Evolutionary conservation across 2,888 invertebrate genomes (phyloP), one percentile per base, ranked within the genome.

Genomic region (Neocrepidodera transversa): DNA sequence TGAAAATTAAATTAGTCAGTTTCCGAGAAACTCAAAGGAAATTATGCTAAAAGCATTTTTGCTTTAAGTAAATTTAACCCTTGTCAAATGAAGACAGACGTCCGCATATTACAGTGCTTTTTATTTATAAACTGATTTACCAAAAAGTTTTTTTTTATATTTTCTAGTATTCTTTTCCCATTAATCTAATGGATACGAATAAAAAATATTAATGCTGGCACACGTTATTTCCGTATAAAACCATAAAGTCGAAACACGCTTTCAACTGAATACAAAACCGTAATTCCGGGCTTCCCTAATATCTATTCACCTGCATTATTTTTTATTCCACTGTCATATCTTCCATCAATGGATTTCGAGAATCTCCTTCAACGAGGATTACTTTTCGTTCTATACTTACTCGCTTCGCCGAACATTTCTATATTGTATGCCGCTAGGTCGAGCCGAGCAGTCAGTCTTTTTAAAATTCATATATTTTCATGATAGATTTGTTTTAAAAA

Each of bases 331-430:
- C 26, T 43, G 28, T 53, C 53, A 53, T 53, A 53, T 53, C 52
- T 52, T 16, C 50, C 45, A 43, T 47, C 52, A 47, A 58, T 30
- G 38, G 51, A 30, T 47, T 45, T 52, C n/a, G 10, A 42, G 35
- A 55, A 60, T 30, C 51, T 49, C 54, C 8, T 38, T n/a, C n/a
- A n/a, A n/a, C n/a, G 55, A 60, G 60, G 60, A 60, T 60, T 60
- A 60, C 51, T 55, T 51, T 51, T 45, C 38, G 45, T 45, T 43
- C 32, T 20, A 38, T 40, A 32, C 45, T 60, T 58, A 51, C 47
- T 45, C 55, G 60, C 51, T 51, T 40, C 55, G 45, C 17, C 45
- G 55, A 47, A 45, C 50, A n/a, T 55, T 60, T 55, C 55, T 30
- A 55, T 55, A 28, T 26, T 49, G n/a, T 42, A 14, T 51, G 38